These are phyloP conservation scores for Myocastor coypus DNA, from an alignment of 2,113 vertebrate species.

Conservation along the genomic window DNA sequence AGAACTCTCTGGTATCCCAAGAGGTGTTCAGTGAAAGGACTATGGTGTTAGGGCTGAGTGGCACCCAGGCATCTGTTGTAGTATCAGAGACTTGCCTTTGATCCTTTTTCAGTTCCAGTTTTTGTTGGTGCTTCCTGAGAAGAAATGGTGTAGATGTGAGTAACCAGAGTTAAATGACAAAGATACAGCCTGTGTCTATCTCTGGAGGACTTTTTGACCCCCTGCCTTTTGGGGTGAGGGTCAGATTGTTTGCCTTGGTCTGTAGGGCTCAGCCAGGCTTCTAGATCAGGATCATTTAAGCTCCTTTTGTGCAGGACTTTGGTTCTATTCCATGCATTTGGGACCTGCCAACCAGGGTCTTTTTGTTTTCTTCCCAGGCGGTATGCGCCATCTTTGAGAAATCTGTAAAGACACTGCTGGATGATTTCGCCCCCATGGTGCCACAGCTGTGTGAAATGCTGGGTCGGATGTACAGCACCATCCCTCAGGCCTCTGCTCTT, in stretches of 20 bases:
- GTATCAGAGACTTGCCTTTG: slow-evolving; percentile 56
- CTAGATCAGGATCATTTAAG: not conserved
- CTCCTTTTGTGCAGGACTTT: not conserved
- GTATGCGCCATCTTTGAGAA: slow-evolving; percentile 99
- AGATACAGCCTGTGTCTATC: not conserved
- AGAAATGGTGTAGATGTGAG: slow-evolving; percentile 21
- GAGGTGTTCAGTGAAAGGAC: not conserved
- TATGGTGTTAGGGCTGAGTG: not conserved
- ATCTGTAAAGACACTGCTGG: slow-evolving; percentile 98
- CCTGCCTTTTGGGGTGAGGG: slow-evolving; percentile 33
- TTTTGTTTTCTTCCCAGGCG: slow-evolving; percentile 87
- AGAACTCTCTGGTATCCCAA: not conserved
- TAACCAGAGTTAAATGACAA: slow-evolving; percentile 22
- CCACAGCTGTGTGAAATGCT: slow-evolving; percentile 99
- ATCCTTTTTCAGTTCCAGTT: slow-evolving; percentile 30
- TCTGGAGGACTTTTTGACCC: slow-evolving; percentile 2
- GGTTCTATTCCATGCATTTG: not conserved
- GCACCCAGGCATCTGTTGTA: not conserved
- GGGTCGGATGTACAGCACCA: slow-evolving; percentile 99
- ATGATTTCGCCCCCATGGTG: slow-evolving; percentile 99
- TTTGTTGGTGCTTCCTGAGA: slow-evolving; percentile 23
- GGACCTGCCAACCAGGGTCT: not conserved
- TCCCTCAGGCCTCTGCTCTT: slow-evolving; percentile 97
- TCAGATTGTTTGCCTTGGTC: slow-evolving; percentile 17
- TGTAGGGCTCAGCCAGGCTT: not conserved